A percentile compares a stretch with the other conserved stretches of the same genome.
Evolutionary conservation across 2,888 invertebrate species (phyloP).

Genomic region (Drosophila paranaensis): DNA sequence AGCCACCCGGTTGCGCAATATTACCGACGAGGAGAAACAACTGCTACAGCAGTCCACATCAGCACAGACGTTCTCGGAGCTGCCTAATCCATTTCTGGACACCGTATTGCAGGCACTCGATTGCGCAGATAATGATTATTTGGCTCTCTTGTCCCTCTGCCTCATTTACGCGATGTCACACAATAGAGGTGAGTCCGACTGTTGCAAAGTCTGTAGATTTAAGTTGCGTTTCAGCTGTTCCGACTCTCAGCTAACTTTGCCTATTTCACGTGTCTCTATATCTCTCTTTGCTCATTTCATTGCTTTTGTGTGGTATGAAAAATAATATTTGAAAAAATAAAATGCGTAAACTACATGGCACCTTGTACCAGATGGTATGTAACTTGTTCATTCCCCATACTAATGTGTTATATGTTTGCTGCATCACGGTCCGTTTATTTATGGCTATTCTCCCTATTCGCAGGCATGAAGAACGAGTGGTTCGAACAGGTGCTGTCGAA

Average conservation of each 20-base stretch:
- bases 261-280: constrained; percentile 26
- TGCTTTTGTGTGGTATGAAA: constrained; percentile 57
- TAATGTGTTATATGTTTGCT: constrained; percentile 31
- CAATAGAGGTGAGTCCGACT: constrained; percentile 91
- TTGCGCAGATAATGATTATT: constrained; percentile 97
- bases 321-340: constrained; percentile 4
- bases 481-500: constrained; percentile 91
- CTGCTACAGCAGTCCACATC: constrained; percentile 84
- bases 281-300: constrained; percentile 47
- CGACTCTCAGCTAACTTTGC: constrained; percentile 31
- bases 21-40: constrained; percentile 97
- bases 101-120: constrained; percentile 94
- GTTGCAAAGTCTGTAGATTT: constrained; percentile 6
- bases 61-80: constrained; percentile 54
- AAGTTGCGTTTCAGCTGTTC: constrained; percentile 15
- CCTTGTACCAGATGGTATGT: constrained; percentile 79
- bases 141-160: constrained; percentile 95
- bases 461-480: constrained; percentile 93
- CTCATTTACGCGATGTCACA: constrained; percentile 96
- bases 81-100: constrained; percentile 90
- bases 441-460: not conserved
- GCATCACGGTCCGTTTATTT: constrained; percentile 57
- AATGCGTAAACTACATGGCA: constrained; percentile 54
- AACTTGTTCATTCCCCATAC: constrained; percentile 55
- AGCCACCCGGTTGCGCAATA: constrained; percentile 86